Evolutionary conservation across 2,797 vertebrate species (phyloP).

Genomic region (Sebastes steindachneri): DNA sequence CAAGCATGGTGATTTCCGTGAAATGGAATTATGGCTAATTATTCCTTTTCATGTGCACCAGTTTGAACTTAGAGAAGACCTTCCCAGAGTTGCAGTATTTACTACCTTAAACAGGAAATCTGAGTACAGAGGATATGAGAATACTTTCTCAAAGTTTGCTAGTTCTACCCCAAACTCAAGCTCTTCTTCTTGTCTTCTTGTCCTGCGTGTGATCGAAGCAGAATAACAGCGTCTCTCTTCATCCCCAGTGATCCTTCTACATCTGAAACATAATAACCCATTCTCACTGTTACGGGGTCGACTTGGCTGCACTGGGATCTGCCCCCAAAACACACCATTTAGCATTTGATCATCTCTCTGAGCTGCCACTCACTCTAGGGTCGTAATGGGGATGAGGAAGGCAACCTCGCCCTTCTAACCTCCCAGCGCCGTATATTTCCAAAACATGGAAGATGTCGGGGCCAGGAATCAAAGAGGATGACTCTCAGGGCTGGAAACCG

Average conservation of each 20-base stretch:
- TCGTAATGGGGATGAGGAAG: slow-evolving; percentile 51
- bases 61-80: slow-evolving; percentile 2
- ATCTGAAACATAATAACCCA: slow-evolving; percentile 39
- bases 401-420: slow-evolving; percentile 47
- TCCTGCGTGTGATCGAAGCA: slow-evolving; percentile 38
- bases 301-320: slow-evolving; percentile 51
- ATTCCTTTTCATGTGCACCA: slow-evolving; percentile 1
- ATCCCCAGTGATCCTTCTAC: slow-evolving; percentile 27
- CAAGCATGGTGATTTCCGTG: slow-evolving; percentile 33
- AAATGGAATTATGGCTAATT: slow-evolving; percentile 55
- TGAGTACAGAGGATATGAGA: background rate
- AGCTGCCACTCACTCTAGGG: slow-evolving; percentile 65
- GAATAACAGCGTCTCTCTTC: slow-evolving; percentile 24
- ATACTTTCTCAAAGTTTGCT: slow-evolving; percentile 30
- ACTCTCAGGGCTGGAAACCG: slow-evolving; percentile 65
- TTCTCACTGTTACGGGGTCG: slow-evolving; percentile 45
- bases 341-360: slow-evolving; percentile 19
- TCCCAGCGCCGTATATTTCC: slow-evolving; percentile 36
- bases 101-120: background rate
- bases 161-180: slow-evolving; percentile 30
- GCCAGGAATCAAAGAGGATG: slow-evolving; percentile 68
- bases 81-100: background rate
- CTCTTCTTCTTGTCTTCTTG: slow-evolving; percentile 15
- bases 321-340: slow-evolving; percentile 37
- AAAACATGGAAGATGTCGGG: slow-evolving; percentile 39